Evolutionary conservation across 1,140 invertebrate genomes (phyloP), one percentile per base, ranked within the genome.

Genomic region (Diprion similis): DNA sequence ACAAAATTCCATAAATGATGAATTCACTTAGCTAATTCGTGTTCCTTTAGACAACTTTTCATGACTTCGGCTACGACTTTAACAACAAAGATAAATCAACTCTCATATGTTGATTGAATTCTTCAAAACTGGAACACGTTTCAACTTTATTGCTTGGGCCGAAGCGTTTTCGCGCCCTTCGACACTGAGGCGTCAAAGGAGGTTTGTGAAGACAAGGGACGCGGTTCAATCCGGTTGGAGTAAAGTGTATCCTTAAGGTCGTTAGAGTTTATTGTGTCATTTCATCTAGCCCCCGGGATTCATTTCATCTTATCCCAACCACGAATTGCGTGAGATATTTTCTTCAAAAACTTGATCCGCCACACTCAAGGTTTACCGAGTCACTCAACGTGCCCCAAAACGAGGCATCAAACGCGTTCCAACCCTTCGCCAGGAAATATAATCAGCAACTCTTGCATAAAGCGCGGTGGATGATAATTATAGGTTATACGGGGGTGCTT

Each of bases 331-430:
- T 72, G 46, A 66, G 37, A 48, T 19, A 64, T 72, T 45, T 67
- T 66, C 65, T 67, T 72, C 68, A 72, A 67, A 67, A 51, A 67
- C 47, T 11, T 67, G 65, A 17, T 67, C 71, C 68, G 66, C 1
- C 64, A 47, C 24, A 47, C 45, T 72, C 51, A 24, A 47, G 68
- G 68, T 72, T 48, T 67, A 19, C 47, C 45, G 47, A 11, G 13
- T 10, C 19, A 66, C 17, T 11, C 24, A 10, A n/a, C 15, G 46
- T 45, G 24, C 18, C 48, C 11, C 65, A 37, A 71, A 65, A 59
- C 17, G 6, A 68, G 17, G 47, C 68, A 2, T 37, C 46, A 19
- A 70, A 17, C 9, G 51, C 51, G 64, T 10, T 1, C 47, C 47
- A 10, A 66, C 15, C 46, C 47, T 48, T 46, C 13, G 68, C n/a